These are phyloP conservation scores for Pantala flavescens DNA, from an alignment of 1,140 invertebrate species.

Conservation along the genomic window DNA sequence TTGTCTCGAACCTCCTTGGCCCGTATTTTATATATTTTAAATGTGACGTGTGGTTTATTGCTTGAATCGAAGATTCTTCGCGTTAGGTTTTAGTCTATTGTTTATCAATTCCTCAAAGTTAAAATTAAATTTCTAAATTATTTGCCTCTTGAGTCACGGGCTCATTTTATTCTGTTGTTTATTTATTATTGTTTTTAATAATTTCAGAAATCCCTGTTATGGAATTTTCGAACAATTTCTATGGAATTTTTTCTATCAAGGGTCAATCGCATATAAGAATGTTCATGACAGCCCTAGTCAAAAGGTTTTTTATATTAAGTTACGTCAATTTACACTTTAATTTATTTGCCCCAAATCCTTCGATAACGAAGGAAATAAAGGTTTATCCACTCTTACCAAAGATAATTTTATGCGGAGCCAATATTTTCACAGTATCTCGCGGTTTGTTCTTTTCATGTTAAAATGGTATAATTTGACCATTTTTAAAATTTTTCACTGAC, in stretches of 20 bases:
- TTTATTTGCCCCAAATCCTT: neutral
- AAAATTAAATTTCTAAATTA: too few species aligned
- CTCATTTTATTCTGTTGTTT: neutral
- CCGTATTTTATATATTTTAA: too few species aligned
- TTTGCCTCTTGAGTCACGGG: too few species aligned
- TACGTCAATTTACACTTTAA: conserved; percentile 1
- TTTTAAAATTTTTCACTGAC: neutral
- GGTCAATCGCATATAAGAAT: neutral
- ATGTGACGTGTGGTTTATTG: too few species aligned
- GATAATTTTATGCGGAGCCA: neutral
- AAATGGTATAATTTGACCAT: neutral
- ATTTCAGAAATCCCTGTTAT: neutral
- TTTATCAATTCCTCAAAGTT: too few species aligned
- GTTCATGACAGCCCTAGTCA: conserved; percentile 8
- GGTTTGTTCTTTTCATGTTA: neutral
- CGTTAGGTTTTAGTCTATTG: too few species aligned
- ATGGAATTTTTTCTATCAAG: neutral
- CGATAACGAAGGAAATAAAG: neutral
- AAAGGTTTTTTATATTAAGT: conserved; percentile 6
- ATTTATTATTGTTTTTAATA: neutral
- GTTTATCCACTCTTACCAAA: neutral
- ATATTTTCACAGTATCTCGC: neutral
- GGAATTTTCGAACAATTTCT: neutral
- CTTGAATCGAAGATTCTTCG: too few species aligned
- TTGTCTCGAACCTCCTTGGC: too few species aligned